These are phyloP conservation scores for Ciconia stormi DNA, from an alignment of 2,113 vertebrate species.

Conservation along the genomic window DNA sequence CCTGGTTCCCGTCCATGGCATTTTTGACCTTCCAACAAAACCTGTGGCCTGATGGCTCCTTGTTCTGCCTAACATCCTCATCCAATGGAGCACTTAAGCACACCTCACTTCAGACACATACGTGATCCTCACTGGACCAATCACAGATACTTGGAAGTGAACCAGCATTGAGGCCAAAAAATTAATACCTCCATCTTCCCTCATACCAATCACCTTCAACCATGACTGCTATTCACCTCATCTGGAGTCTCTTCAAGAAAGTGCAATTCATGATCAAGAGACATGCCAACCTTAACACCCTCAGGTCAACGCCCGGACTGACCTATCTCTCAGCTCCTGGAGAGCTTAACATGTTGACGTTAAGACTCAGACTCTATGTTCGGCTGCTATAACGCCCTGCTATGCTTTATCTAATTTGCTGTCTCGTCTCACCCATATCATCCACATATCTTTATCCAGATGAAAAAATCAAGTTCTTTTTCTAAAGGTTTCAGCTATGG, in stretches of 20 bases:
- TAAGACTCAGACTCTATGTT: background rate
- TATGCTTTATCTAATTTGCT: background rate
- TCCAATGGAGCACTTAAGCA: background rate
- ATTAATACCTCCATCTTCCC: background rate
- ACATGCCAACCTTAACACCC: background rate
- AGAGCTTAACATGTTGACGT: background rate
- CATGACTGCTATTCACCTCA: background rate
- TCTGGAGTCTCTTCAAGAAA: background rate
- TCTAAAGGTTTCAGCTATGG: background rate
- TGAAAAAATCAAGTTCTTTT: background rate
- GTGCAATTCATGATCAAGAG: background rate
- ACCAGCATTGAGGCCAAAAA: background rate
- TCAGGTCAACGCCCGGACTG: background rate
- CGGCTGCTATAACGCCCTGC: background rate
- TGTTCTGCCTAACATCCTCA: rapidly evolving
- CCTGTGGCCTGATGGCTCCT: background rate
- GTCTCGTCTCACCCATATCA: background rate
- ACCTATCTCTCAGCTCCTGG: background rate
- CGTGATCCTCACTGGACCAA: background rate
- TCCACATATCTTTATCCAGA: background rate
- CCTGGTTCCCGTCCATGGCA: rapidly evolving
- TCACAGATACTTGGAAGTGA: background rate
- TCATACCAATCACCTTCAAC: too few relatives aligned
- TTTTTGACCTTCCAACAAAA: background rate
- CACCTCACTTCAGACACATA: background rate